Conservation (phyloP, 1,140 invertebrate genomes). For the Cotesia vestalis region DNA sequence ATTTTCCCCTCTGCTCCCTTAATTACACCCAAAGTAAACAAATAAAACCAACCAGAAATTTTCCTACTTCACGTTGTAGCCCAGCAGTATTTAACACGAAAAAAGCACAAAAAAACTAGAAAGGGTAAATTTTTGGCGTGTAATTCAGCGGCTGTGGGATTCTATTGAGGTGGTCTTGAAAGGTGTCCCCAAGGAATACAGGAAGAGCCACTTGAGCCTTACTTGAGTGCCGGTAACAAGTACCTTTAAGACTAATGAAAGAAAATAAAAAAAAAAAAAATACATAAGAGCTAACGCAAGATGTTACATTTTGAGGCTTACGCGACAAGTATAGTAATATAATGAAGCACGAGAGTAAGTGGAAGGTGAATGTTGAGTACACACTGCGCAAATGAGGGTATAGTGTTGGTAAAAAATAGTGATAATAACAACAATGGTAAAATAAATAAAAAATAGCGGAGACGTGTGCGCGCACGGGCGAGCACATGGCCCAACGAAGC, state of each 20-base stretch:
- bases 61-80: too few relatives aligned
- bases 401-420: too few relatives aligned
- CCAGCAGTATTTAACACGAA: background rate
- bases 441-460: conserved; percentile 14
- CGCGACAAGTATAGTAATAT: conserved; percentile 4
- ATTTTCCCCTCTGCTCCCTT: background rate
- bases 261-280: background rate
- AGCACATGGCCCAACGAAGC: conserved; percentile 53
- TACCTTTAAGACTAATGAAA: conserved; percentile 17
- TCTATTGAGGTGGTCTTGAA: background rate
- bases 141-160: conserved; percentile 1
- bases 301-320: background rate
- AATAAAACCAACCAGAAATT: background rate
- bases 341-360: conserved; percentile 7
- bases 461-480: conserved; percentile 33
- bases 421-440: conserved; percentile 3
- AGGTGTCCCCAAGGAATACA: conserved; percentile 11
- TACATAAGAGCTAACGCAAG: background rate
- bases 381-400: conserved; percentile 29
- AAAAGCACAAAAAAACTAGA: background rate
- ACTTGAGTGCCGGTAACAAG: background rate
- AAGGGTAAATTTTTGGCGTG: background rate
- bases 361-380: conserved; percentile 1
- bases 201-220: conserved; percentile 5
- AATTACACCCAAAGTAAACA: background rate